Evolutionary conservation across 1,140 invertebrate genomes (phyloP), one percentile per base, ranked within the genome.

Genomic region (Cydia strobilella): DNA sequence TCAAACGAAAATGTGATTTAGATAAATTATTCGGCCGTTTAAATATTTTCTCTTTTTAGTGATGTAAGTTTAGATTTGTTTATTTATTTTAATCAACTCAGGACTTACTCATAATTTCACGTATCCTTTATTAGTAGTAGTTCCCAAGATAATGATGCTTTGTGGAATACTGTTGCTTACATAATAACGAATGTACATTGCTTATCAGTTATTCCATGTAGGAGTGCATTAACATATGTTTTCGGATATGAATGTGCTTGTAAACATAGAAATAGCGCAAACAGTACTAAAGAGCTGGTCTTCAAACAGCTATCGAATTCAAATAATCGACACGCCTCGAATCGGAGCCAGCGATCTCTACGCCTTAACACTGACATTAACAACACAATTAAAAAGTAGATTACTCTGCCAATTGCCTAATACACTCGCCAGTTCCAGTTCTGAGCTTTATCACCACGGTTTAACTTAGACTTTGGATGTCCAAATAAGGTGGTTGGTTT

Each of bases 271-370:
- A 59, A 59, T 23, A 59, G 9, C 9, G 9, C 18, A 23, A 59
- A 23, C 23, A 59, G 54, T 10, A 59, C n/a, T 59, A 23, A 45
- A 59, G n/a, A 54, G n/a, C 54, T 59, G 23, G 54, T 59, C 54
- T 59, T 59, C 54, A 59, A 59, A 59, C 54, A 88, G 79, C 78
- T 82, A 88, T 87, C 84, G 75, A 84, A 82, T 83, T 83, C 80
- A 82, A 88, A 86, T 85, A 54, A 86, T 84, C 84, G 84, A 86
- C 84, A 73, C 84, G 82, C 81, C 85, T 80, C 87, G 84, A 88
- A 91, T 91, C 90, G 80, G 75, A 85, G 88, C 88, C 88, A 90
- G 87, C 85, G 81, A 92, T 92, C 90, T 90, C 85, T 90, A 92
- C 89, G 88, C 88, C 86, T 92, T 90, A 83, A 88, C 83, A 80